A percentile compares a stretch with the other conserved stretches of the same genome.
phyloP scores from a whole-genome alignment of 1,140 invertebrate genomes.

The Sipha flava region DNA sequence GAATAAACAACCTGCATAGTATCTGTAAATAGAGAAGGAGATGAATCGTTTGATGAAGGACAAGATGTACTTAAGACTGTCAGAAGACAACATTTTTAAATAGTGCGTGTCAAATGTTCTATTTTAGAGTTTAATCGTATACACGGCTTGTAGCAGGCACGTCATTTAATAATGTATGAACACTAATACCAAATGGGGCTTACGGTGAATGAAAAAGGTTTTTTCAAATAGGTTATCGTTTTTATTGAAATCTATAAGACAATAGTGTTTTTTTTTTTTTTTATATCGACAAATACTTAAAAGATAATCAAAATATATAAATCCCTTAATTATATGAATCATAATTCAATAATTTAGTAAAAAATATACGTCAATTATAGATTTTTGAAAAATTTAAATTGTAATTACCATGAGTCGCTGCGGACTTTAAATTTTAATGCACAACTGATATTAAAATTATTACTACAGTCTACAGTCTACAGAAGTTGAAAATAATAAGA shows the following conservation, averaged over 20 bases:
- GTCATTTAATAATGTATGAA: slow-evolving; percentile 1
- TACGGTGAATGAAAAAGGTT: neutral
- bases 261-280: neutral
- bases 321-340: too few species aligned
- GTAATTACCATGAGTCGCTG: too few species aligned
- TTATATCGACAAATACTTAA: too few species aligned
- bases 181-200: neutral
- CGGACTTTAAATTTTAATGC: too few species aligned
- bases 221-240: neutral
- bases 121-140: slow-evolving; percentile 19
- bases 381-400: too few species aligned
- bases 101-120: slow-evolving; percentile 15
- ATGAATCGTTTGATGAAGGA: slow-evolving; percentile 14
- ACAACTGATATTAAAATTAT: too few species aligned
- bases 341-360: too few species aligned
- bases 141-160: neutral
- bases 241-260: neutral
- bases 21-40: neutral
- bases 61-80: slow-evolving; percentile 15
- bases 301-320: too few species aligned
- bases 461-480: too few species aligned
- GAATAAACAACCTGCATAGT: neutral
- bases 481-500: neutral
- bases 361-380: too few species aligned
- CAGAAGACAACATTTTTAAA: slow-evolving; percentile 17